Evolutionary conservation across 2,797 vertebrate species (phyloP), one percentile per base, ranked within the genome.

Genomic region (Spinus pinus): DNA sequence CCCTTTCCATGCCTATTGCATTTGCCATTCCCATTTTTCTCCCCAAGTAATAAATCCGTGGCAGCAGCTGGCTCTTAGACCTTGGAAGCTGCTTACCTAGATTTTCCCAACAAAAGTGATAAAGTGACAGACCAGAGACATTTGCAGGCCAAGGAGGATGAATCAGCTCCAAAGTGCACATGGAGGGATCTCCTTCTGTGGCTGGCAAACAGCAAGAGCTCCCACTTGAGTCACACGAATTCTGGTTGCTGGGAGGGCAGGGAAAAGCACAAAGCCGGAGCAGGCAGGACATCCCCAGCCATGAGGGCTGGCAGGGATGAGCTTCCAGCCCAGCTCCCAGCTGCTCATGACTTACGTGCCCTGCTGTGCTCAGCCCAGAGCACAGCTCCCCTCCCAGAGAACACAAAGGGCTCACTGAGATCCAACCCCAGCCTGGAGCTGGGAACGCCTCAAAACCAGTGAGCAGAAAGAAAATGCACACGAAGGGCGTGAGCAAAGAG

Each of bases 81-180:
- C 62, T 73, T 35, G n/a, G 69, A 89, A 88, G 81, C 31, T 91
- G 54, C 65, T 90, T 71, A 86, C 84, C 39, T 86, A 77, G 57
- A 64, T 82, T 80, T 81, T 80, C 60, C 77, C 70, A 74, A 67
- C 7, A 2, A 33, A 90, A 92, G 21, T 12, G 30, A 70, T 67
- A 65, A 93, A 92, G 71, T 23, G 88, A 95, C 64, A 94, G 93
- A 94, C 88, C 77, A 58, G 91, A 83, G 86, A 73, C 56, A 54
- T 83, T 84, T 79, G 74, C 67, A 2, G 70, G 88, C 90, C 79
- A 79, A 92, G 64, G 70, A 81, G 56, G 58, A 98, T 98, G 98
- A 98, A 95, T 98, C 98, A 98, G 97, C 97, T 94, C 96, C 95
- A 95, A 96, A 97, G 74, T 80, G 64, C 73, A 94, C 85, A 75